Evolutionary conservation across 2,797 vertebrate species (phyloP).

Genomic region (Cirrhinus molitorella): DNA sequence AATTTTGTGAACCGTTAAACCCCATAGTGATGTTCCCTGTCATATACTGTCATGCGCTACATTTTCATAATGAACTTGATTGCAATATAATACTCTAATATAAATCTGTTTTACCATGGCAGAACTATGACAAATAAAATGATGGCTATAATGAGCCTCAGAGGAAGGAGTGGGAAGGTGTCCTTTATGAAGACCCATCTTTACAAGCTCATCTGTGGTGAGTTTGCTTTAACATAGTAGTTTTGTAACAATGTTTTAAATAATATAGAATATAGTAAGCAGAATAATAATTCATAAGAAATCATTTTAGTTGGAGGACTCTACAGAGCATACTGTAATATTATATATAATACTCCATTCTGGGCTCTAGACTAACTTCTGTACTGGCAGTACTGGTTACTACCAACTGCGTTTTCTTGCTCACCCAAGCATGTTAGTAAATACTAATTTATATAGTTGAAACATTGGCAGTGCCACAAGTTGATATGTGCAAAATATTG

Average conservation of each 20-base stretch:
- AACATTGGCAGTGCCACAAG: too few relatives aligned
- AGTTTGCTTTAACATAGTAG: constrained; percentile 4
- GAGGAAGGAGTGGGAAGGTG: constrained; percentile 31
- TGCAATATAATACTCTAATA: constrained; percentile 34
- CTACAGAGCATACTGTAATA: too few relatives aligned
- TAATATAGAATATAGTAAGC: not conserved
- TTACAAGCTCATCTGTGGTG: constrained; percentile 29
- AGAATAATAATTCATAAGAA: not conserved
- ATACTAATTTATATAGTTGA: too few relatives aligned
- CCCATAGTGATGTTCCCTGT: constrained; percentile 13
- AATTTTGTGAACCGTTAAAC: too few relatives aligned
- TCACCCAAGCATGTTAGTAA: too few relatives aligned
- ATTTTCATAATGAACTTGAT: constrained; percentile 37
- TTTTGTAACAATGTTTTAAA: constrained; percentile 12
- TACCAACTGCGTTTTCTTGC: too few relatives aligned
- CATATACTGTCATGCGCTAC: constrained; percentile 22
- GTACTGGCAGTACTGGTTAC: not conserved
- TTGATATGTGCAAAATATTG: too few relatives aligned
- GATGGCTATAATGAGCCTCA: constrained; percentile 27
- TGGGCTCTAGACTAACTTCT: constrained; percentile 2
- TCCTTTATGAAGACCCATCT: constrained; percentile 18
- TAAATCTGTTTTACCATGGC: constrained; percentile 34
- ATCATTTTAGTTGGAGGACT: not conserved
- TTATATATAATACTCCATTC: not conserved
- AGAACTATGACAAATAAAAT: constrained; percentile 32